Evolutionary conservation across 2,797 vertebrate genomes (phyloP).

Genomic region (Siniperca scherzeri): DNA sequence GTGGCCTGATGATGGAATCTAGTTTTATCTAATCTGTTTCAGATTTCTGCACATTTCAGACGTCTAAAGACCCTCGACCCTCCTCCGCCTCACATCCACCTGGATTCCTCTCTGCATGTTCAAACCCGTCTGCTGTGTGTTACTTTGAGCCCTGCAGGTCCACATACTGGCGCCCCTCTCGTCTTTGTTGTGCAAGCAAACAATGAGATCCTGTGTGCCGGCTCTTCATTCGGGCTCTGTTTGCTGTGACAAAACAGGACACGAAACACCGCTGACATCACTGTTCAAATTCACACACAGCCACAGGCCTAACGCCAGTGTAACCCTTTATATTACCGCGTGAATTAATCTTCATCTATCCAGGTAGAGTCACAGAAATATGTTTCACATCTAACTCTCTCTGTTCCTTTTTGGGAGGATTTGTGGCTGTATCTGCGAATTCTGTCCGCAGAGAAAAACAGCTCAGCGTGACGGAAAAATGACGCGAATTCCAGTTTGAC

Average conservation of each 20-base stretch:
- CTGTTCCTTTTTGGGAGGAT: too few species aligned
- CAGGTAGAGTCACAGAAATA: too few species aligned
- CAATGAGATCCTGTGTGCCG: neutral
- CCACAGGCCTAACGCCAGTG: too few species aligned
- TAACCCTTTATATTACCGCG: neutral
- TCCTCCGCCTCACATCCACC: neutral
- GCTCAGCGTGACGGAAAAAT: too few species aligned
- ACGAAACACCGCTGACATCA: neutral
- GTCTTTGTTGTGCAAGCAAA: slow-evolving; percentile 9
- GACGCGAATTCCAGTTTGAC: too few species aligned
- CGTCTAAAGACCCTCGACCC: neutral
- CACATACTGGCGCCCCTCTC: neutral
- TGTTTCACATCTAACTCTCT: too few species aligned
- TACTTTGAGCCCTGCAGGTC: neutral
- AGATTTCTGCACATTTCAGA: neutral
- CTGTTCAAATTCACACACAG: neutral
- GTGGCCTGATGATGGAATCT: neutral
- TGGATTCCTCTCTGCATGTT: slow-evolving; percentile 41
- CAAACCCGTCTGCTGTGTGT: slow-evolving; percentile 25
- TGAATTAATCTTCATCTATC: neutral
- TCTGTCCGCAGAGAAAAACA: too few species aligned
- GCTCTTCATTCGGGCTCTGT: neutral
- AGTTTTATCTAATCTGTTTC: neutral
- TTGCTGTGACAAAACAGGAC: neutral
- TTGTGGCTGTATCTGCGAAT: too few species aligned